Conservation (phyloP, 2,888 invertebrate genomes). For the Mechanitis mazaeus region DNA sequence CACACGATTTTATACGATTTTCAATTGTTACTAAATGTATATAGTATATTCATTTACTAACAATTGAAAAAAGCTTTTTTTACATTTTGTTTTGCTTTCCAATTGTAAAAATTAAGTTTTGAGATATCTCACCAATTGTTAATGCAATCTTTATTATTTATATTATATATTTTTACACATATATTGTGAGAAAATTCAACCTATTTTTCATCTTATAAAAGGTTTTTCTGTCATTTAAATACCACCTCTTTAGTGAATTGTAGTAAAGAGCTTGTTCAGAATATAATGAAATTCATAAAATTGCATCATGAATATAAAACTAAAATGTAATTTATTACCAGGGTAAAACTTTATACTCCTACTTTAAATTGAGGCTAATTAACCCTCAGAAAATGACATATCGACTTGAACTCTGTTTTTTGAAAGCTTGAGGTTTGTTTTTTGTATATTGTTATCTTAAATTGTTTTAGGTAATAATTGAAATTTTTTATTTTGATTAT, state of each 20-base stretch:
- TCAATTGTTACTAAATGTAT: too few relatives aligned
- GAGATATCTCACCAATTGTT: too few relatives aligned
- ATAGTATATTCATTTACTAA: background rate
- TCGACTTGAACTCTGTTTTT: background rate
- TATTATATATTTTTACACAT: too few relatives aligned
- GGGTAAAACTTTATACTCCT: conserved; percentile 1
- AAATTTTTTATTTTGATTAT: background rate
- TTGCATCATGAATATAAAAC: background rate
- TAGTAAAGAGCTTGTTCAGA: conserved; percentile 13
- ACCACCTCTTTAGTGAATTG: conserved; percentile 18
- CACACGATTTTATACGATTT: too few relatives aligned
- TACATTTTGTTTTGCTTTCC: too few relatives aligned
- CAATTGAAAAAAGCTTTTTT: too few relatives aligned
- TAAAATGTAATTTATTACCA: background rate
- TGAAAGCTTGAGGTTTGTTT: background rate
- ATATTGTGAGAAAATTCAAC: conserved; percentile 18
- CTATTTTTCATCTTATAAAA: conserved; percentile 23
- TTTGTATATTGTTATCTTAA: too few relatives aligned
- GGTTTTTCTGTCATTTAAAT: conserved; percentile 23
- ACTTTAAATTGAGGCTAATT: background rate
- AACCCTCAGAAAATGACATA: background rate
- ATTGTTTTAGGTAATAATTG: too few relatives aligned
- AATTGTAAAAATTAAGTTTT: too few relatives aligned
- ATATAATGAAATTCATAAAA: background rate
- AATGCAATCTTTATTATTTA: too few relatives aligned